Evolutionary conservation across 2,113 vertebrate genomes (phyloP).

Genomic region (Neoarius graeffei): DNA sequence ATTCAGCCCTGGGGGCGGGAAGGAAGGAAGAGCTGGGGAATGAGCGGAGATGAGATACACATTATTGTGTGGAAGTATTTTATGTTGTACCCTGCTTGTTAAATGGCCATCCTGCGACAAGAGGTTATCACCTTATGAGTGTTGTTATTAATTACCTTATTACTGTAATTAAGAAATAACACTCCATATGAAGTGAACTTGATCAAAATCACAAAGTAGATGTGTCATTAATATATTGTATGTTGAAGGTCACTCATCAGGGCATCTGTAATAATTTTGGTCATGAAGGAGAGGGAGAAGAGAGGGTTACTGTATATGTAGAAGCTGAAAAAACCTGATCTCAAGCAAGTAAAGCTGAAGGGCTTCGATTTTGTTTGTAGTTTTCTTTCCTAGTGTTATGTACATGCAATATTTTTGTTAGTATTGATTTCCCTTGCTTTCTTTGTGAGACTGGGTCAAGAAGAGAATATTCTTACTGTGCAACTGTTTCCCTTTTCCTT

Average conservation of each 20-base stretch:
- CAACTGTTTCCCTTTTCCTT: background rate
- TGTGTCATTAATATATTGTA: constrained; percentile 67
- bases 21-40: background rate
- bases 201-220: constrained; percentile 57
- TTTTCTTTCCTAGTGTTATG: background rate
- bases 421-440: background rate
- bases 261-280: constrained; percentile 45
- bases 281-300: background rate
- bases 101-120: constrained; percentile 55
- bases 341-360: background rate
- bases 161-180: constrained; percentile 73
- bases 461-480: background rate
- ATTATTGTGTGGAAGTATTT: constrained; percentile 46
- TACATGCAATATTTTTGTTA: background rate
- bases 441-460: background rate
- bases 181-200: constrained; percentile 62
- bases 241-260: constrained; percentile 69
- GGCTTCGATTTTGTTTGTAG: background rate
- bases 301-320: background rate
- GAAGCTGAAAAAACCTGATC: background rate
- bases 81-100: constrained; percentile 52
- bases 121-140: constrained; percentile 66
- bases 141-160: constrained; percentile 75
- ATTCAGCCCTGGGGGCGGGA: constrained; percentile 64
- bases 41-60: constrained; percentile 45